Conservation (phyloP, 2,888 invertebrate genomes). For the Mesoligia furuncula region DNA sequence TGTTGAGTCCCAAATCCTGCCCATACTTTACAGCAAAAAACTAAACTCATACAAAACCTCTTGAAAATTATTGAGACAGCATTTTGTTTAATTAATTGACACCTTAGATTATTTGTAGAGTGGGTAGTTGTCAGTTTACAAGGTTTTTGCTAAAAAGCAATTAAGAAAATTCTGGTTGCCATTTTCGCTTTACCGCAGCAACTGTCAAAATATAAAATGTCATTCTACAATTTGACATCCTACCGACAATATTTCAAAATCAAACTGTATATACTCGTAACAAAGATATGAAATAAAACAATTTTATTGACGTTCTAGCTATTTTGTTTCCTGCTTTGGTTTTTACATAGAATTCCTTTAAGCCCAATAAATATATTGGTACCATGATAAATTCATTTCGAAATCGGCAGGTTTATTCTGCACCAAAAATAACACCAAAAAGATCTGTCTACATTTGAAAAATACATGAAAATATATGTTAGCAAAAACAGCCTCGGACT, state of each 20-base stretch:
- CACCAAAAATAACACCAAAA: conserved; percentile 14
- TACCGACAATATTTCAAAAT: conserved; percentile 17
- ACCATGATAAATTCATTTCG: conserved; percentile 6
- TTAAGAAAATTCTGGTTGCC: neutral
- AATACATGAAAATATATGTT: conserved; percentile 55
- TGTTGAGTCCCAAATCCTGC: neutral
- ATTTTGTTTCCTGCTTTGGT: conserved; percentile 45
- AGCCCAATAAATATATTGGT: conserved; percentile 10
- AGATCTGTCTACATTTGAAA: conserved; percentile 17
- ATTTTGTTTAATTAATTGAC: conserved; percentile 44
- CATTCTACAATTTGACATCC: conserved; percentile 40
- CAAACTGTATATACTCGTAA: conserved; percentile 14
- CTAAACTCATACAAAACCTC: neutral
- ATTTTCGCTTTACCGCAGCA: neutral
- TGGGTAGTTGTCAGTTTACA: neutral
- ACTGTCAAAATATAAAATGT: conserved; percentile 14
- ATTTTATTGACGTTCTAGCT: conserved; percentile 26
- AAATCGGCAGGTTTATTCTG: conserved; percentile 29
- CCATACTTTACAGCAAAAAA: neutral
- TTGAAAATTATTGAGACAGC: conserved; percentile 34
- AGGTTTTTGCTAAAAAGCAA: neutral
- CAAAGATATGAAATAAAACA: conserved; percentile 24
- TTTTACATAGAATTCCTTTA: conserved; percentile 22
- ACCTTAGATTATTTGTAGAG: neutral
- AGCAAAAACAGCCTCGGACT: conserved; percentile 68